A percentile compares a stretch with the other conserved stretches of the same genome.
Conservation (phyloP, 2,797 vertebrate genomes). For the Myotis vivesi region DNA sequence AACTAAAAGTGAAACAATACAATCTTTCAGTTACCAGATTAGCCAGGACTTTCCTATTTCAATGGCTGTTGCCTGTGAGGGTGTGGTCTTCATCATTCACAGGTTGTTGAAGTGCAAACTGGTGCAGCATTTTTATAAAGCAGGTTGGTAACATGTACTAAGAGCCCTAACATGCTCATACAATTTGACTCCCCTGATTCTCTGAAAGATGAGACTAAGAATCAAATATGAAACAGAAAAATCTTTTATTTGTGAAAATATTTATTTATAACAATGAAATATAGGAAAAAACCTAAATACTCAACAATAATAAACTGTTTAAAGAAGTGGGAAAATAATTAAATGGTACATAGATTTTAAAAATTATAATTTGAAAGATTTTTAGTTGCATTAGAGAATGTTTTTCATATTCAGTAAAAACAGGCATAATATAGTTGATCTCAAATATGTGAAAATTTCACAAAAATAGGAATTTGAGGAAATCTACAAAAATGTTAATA, state of each 20-base stretch:
- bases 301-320: background rate
- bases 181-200: background rate
- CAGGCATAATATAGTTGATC: background rate
- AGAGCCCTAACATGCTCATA: background rate
- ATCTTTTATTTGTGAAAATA: background rate
- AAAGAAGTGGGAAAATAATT: background rate
- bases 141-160: background rate
- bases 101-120: background rate
- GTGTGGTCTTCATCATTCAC: no score
- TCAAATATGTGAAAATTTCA: background rate
- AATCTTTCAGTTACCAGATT: background rate
- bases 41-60: background rate
- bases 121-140: background rate
- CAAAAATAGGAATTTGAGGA: background rate
- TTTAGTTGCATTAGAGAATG: background rate
- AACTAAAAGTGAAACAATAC: background rate
- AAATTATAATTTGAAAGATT: background rate
- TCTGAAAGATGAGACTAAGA: background rate
- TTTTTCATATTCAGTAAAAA: background rate
- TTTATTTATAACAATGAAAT: background rate
- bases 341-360: background rate
- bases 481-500: background rate
- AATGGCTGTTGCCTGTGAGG: background rate
- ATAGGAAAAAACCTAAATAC: background rate
- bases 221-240: background rate